Conservation (phyloP, 1,140 invertebrate species). For the Hesperophylax magnus region DNA sequence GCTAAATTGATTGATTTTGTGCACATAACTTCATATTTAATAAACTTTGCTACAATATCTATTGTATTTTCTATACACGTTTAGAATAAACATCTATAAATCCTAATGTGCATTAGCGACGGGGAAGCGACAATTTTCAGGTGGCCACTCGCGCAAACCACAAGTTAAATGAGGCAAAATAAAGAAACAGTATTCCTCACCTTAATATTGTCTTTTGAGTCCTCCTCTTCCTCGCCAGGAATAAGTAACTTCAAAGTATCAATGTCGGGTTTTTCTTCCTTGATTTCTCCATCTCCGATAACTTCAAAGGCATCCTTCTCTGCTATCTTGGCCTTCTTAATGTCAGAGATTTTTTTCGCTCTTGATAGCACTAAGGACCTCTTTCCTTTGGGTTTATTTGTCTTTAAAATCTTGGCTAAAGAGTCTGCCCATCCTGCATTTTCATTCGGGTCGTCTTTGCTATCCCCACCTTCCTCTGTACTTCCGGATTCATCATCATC, state of each 20-base stretch:
- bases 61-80: too few relatives aligned
- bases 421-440: constrained; percentile 80
- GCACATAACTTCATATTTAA: too few relatives aligned
- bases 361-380: constrained; percentile 81
- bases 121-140: too few relatives aligned
- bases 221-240: constrained; percentile 42
- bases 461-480: constrained; percentile 25
- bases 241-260: constrained; percentile 60
- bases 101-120: too few relatives aligned
- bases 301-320: constrained; percentile 70
- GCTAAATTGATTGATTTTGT: too few relatives aligned
- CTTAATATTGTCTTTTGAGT: constrained; percentile 48
- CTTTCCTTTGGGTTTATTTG: constrained; percentile 82
- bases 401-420: constrained; percentile 81
- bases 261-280: constrained; percentile 64
- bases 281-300: constrained; percentile 67
- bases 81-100: too few relatives aligned
- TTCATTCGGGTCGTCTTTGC: constrained; percentile 50
- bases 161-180: too few relatives aligned
- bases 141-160: too few relatives aligned
- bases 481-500: constrained; percentile 10
- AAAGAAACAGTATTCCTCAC: not conserved
- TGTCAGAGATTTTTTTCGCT: constrained; percentile 78
- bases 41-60: too few relatives aligned
- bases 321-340: constrained; percentile 67